Conservation (phyloP, 2,797 vertebrate species). For the Tapirus indicus region DNA sequence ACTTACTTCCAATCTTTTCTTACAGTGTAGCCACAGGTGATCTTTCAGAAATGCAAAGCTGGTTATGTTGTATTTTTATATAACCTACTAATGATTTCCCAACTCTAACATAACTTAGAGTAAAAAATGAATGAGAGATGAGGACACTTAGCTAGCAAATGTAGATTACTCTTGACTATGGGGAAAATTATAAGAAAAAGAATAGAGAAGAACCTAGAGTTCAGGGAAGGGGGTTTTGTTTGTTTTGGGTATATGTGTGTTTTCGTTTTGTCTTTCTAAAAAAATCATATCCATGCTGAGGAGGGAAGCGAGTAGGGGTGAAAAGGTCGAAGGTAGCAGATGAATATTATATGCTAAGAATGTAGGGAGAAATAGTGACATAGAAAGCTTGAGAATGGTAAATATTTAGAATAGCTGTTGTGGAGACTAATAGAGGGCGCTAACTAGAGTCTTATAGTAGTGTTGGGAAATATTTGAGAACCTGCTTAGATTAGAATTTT, state of each 20-base stretch:
- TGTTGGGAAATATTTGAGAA: background rate
- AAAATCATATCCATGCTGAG: background rate
- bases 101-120: background rate
- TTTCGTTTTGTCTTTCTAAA: background rate
- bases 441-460: background rate
- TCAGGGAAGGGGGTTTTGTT: background rate
- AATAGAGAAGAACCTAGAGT: constrained; percentile 10
- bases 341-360: background rate
- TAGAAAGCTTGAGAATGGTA: background rate
- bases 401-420: background rate
- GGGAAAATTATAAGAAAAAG: background rate
- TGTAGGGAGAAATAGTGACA: background rate
- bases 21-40: background rate
- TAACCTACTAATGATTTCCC: background rate
- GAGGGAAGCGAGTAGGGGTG: background rate
- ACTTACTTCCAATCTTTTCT: background rate
- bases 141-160: background rate
- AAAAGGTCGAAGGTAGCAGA: background rate
- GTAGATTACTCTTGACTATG: background rate
- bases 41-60: background rate
- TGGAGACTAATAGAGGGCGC: background rate
- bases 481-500: background rate
- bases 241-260: background rate
- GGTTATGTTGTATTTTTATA: background rate
- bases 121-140: background rate